Percentiles rank a stretch among this genome's conserved stretches.
These are phyloP conservation scores for Nasonovia ribisnigri DNA, from an alignment of 2,888 invertebrate genomes.

Conservation along the genomic window DNA sequence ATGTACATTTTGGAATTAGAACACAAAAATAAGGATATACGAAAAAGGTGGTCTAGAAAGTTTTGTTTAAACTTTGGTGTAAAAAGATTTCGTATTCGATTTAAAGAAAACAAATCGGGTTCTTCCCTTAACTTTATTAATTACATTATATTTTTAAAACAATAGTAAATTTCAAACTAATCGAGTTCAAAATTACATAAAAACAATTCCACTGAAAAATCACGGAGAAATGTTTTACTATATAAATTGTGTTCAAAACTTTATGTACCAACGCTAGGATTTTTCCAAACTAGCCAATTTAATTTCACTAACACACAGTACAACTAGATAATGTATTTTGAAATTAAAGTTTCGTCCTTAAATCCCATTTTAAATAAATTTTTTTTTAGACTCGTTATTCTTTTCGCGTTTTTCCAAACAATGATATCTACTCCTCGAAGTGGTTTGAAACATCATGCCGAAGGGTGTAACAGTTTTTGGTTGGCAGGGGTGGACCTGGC, in stretches of 20 bases:
- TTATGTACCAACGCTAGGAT: background rate
- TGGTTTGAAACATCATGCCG: background rate
- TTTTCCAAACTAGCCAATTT: background rate
- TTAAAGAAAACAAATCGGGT: conserved; percentile 21
- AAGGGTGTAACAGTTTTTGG: background rate
- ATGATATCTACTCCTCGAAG: background rate
- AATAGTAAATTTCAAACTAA: conserved; percentile 1
- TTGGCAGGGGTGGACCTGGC: background rate
- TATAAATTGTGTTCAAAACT: background rate
- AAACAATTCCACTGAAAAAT: background rate
- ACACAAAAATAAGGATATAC: background rate
- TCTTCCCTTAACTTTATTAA: conserved; percentile 27
- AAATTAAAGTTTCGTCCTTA: background rate
- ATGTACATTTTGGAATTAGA: background rate
- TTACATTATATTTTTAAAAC: conserved; percentile 37
- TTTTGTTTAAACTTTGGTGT: conserved; percentile 19
- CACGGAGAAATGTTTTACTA: background rate
- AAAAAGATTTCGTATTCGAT: background rate
- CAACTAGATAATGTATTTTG: background rate
- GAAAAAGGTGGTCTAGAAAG: background rate
- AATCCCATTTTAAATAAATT: background rate
- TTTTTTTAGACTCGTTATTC: background rate
- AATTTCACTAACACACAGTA: background rate
- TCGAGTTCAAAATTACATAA: background rate
- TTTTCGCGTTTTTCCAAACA: background rate